Base-by-base conservation (phyloP, 2,797 vertebrate genomes). In the Coreius guichenoti region DNA sequence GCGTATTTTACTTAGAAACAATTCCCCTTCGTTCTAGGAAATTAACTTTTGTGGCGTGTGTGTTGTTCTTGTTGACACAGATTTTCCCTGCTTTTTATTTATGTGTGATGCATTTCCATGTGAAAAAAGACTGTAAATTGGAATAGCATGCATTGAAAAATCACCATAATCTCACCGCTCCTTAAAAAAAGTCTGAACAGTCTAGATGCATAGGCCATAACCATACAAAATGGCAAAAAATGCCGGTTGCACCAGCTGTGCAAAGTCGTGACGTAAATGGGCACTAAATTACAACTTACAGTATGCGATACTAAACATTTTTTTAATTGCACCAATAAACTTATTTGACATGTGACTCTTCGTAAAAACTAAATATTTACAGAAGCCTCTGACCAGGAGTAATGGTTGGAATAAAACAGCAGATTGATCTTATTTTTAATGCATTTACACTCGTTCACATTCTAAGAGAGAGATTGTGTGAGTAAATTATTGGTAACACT, bases 1-100 rank as follows among this genome's bases (percentile, higher is more conserved):
- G 73, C 23, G 21, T 69, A 47, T 73, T 49, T 74, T 75, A 47
- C 70, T 75, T 63, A 33, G 69, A 75, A 73, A 84, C 13, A 13
- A 78, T 77, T 83, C 72, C 61, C 74, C 47, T 69, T 77, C 17
- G 26, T 84, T 69, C 49, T 26, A 39, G 14, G 49, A 70, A 70
- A 49, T 68, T 23, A 21, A 65, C 43, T 67, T 65, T 31, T 80
- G 61, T 19, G 76, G 36, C 23, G 61, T 78, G 36, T 29, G 36
- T 78, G 54, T 78, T 78, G 75, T 31, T 80, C 58, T 80, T 80
- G 36, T 39, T 80, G 77, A 79, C 77, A 47, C 6, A 7, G 58
- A 80, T 65, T 80, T 69, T 47, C 67, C 79, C 29, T 31, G 17
- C n/a, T 11, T 39, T 6, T 21, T 29, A 8, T 49, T 69, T 23